These are phyloP conservation scores for Picus viridis DNA, from an alignment of 2,797 vertebrate genomes.

Conservation along the genomic window DNA sequence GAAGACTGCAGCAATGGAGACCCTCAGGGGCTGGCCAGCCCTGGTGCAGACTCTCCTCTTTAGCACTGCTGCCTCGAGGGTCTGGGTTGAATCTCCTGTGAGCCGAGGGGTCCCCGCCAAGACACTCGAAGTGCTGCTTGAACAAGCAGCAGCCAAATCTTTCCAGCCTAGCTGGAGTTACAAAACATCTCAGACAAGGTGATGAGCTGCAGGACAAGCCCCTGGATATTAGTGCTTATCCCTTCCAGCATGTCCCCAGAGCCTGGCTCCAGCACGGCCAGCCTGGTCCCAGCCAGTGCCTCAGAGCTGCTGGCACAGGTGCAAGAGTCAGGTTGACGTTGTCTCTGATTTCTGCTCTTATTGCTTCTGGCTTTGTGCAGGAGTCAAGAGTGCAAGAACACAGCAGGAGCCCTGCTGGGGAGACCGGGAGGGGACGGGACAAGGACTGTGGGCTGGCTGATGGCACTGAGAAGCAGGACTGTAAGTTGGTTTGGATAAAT, in stretches of 20 bases:
- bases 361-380: constrained; percentile 5
- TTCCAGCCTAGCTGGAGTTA: background rate
- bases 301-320: background rate
- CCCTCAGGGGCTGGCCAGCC: background rate
- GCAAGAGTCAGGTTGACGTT: background rate
- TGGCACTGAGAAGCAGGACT: background rate
- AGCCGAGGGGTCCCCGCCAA: background rate
- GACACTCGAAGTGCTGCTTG: background rate
- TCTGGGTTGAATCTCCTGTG: background rate
- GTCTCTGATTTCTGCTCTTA: background rate
- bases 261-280: background rate
- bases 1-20: background rate
- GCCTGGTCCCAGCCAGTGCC: background rate
- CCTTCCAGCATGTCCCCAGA: background rate
- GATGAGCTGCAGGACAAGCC: background rate
- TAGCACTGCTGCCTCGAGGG: background rate
- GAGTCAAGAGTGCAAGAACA: constrained; percentile 25
- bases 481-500: background rate
- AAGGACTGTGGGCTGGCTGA: background rate
- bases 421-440: background rate
- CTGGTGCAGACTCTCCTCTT: background rate
- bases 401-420: background rate
- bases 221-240: background rate
- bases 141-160: background rate
- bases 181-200: background rate